Evolutionary conservation across 2,113 vertebrate genomes (phyloP).

Genomic region (Diadophis punctatus): DNA sequence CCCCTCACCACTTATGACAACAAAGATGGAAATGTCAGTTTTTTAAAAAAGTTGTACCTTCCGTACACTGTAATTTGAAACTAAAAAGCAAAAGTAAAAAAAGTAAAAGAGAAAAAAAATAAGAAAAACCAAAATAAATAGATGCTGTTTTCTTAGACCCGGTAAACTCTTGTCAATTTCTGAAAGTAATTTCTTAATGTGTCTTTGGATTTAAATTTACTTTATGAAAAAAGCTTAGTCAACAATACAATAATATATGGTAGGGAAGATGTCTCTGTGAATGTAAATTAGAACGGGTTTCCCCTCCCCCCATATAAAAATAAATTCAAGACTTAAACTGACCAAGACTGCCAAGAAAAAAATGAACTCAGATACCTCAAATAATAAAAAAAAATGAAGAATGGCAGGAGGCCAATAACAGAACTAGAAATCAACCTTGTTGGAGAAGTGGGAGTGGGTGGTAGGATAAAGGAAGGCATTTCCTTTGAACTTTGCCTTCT

Average conservation of each 20-base stretch:
- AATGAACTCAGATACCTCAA: not conserved
- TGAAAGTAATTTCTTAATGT: not conserved
- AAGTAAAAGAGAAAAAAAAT: not conserved
- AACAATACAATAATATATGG: not conserved
- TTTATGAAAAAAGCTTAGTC: not conserved
- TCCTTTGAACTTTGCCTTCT: not conserved
- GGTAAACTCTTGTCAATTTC: not conserved
- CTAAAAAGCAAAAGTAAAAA: not conserved
- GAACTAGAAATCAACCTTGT: not conserved
- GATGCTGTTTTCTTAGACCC: not conserved
- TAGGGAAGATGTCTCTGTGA: conserved; percentile 3
- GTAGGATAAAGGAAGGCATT: not conserved
- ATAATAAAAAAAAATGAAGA: not conserved
- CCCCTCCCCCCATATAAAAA: not conserved
- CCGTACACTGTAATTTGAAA: not conserved
- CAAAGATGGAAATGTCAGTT: not conserved
- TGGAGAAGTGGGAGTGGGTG: not conserved
- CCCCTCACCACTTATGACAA: not conserved
- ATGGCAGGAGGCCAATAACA: not conserved
- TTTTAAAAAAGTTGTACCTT: not conserved
- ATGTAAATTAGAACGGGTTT: not conserved
- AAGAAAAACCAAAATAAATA: not conserved
- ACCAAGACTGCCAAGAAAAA: not conserved
- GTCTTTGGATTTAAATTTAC: conserved; percentile 1
- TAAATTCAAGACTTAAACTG: not conserved